phyloP scores from a whole-genome alignment of 1,140 invertebrate species.

The Bombus waltoni region DNA sequence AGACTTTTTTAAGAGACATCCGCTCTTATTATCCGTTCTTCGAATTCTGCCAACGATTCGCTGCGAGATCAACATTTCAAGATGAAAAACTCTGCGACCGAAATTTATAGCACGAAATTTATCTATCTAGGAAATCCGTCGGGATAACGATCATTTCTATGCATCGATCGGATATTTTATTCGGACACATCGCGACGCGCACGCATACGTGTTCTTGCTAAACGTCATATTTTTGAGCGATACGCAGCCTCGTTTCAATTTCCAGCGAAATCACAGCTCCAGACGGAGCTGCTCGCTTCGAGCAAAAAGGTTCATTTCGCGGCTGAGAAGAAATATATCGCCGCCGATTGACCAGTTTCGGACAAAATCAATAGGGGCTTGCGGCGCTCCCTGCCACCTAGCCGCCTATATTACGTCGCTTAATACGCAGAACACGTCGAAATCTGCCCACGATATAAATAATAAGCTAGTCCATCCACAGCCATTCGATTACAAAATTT shows the following conservation, averaged over 20 bases:
- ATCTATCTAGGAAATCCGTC: background rate
- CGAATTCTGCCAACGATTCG: no score
- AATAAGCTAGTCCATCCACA: slow-evolving; percentile 7
- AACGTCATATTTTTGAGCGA: background rate
- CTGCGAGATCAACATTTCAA: no score
- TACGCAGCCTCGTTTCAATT: background rate
- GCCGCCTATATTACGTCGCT: slow-evolving; percentile 55
- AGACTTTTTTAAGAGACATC: background rate
- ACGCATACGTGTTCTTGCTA: no score
- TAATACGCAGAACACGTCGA: slow-evolving; percentile 51
- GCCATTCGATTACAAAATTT: background rate
- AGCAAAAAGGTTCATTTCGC: slow-evolving; percentile 44
- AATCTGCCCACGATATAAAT: slow-evolving; percentile 52
- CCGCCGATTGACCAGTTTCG: slow-evolving; percentile 61
- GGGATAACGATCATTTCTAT: background rate
- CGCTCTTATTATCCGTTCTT: background rate
- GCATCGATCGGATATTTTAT: background rate
- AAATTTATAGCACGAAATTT: background rate
- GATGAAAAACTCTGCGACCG: background rate
- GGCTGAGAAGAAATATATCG: slow-evolving; percentile 57
- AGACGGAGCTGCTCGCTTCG: background rate
- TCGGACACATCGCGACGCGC: background rate
- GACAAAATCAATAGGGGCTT: slow-evolving; percentile 59
- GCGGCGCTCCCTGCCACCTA: slow-evolving; percentile 40
- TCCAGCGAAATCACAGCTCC: background rate